Evolutionary conservation across 2,888 invertebrate genomes (phyloP).

Genomic region (Zonitis immaculata): DNA sequence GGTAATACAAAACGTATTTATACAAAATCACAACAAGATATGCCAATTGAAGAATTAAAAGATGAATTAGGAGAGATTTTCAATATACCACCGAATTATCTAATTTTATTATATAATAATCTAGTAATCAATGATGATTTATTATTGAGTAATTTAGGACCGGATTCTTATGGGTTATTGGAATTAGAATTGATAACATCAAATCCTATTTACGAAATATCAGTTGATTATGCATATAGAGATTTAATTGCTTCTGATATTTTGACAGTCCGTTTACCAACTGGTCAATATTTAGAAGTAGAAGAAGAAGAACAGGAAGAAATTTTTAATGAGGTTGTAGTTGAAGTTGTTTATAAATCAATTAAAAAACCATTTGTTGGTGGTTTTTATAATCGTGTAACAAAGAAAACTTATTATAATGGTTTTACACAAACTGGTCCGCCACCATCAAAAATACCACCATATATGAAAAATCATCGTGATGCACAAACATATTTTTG

Average conservation of each 20-base stretch:
- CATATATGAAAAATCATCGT: conserved; percentile 47
- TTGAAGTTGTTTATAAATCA: conserved; percentile 56
- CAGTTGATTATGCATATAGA: conserved; percentile 39
- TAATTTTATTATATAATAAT: conserved; percentile 53
- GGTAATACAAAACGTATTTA: conserved; percentile 42
- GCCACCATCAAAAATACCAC: conserved; percentile 51
- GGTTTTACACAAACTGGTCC: conserved; percentile 79
- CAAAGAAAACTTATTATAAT: conserved; percentile 70
- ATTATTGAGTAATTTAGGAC: conserved; percentile 22
- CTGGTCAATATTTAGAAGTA: conserved; percentile 27
- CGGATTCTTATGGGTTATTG: conserved; percentile 22
- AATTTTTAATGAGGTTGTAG: conserved; percentile 50
- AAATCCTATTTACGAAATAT: conserved; percentile 31
- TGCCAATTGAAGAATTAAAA: conserved; percentile 58
- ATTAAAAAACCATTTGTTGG: conserved; percentile 75
- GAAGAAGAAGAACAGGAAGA: conserved; percentile 40
- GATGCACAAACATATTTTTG: conserved; percentile 62
- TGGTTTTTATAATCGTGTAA: conserved; percentile 70
- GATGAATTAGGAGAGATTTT: conserved; percentile 57
- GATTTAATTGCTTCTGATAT: conserved; percentile 51
- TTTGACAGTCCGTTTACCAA: conserved; percentile 52
- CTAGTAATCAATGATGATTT: conserved; percentile 35
- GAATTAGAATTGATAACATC: conserved; percentile 30
- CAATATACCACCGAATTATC: conserved; percentile 50
- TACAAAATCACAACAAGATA: conserved; percentile 53